These are phyloP conservation scores for Neoaliturus tenellus DNA, from an alignment of 2,888 invertebrate species.

Conservation along the genomic window DNA sequence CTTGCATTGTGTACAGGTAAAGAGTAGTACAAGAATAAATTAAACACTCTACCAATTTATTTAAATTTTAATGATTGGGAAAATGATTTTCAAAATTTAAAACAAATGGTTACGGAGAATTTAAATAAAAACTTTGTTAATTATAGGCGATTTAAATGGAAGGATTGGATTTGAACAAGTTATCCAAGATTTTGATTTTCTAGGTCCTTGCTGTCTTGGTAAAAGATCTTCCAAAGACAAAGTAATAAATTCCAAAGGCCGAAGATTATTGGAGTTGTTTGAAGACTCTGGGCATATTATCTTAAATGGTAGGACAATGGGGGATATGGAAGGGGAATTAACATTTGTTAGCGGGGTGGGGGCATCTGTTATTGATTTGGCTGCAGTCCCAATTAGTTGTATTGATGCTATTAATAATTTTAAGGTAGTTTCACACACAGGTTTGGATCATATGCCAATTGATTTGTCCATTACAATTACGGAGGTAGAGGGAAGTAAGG, in stretches of 20 bases:
- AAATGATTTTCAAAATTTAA: neutral
- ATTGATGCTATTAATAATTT: neutral
- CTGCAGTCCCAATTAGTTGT: constrained; percentile 3
- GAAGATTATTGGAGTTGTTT: neutral
- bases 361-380: constrained; percentile 31
- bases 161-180: neutral
- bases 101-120: neutral
- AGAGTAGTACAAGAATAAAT: neutral
- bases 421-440: neutral
- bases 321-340: neutral
- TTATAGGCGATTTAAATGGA: neutral
- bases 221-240: neutral
- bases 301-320: too few species aligned
- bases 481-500: too few species aligned
- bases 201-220: neutral
- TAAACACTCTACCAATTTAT: neutral
- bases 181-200: neutral
- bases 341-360: neutral
- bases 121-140: neutral
- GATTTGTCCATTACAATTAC: too few species aligned
- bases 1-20: neutral
- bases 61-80: neutral
- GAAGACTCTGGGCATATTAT: neutral
- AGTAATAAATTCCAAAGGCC: neutral
- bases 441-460: neutral